These are phyloP conservation scores for Falco novaeseelandiae DNA, from an alignment of 2,797 vertebrate genomes.

Conservation along the genomic window DNA sequence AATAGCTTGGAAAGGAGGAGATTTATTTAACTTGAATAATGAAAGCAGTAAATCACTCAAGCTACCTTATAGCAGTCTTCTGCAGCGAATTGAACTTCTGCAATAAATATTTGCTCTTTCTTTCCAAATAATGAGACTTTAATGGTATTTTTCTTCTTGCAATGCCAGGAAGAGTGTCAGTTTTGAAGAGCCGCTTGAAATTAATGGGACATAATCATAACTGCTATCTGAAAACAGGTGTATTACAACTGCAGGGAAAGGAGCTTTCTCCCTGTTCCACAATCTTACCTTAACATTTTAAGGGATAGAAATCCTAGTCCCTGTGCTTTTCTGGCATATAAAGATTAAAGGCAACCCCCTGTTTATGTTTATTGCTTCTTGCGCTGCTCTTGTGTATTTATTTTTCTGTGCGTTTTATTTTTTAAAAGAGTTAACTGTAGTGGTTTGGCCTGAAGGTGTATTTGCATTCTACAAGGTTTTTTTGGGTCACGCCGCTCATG, in stretches of 20 bases:
- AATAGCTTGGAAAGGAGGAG: conserved; percentile 61
- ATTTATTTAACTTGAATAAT: conserved; percentile 63
- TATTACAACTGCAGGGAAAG: background rate
- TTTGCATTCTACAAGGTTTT: background rate
- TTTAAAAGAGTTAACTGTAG: background rate
- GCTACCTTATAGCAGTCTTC: conserved; percentile 22
- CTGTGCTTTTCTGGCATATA: background rate
- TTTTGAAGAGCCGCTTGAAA: background rate
- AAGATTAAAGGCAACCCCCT: background rate
- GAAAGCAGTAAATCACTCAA: conserved; percentile 64
- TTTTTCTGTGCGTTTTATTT: background rate
- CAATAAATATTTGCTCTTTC: conserved; percentile 26
- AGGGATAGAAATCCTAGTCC: background rate
- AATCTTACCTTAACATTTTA: background rate
- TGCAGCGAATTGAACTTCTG: background rate
- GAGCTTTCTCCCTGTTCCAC: background rate
- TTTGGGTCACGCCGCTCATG: background rate
- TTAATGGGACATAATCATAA: background rate
- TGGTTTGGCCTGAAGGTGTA: background rate
- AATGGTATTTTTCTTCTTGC: background rate
- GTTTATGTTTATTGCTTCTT: background rate
- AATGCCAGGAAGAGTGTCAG: background rate
- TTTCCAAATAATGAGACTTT: background rate
- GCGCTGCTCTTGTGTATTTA: accelerated
- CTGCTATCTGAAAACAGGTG: background rate